Evolutionary conservation across 2,113 vertebrate species (phyloP).

Genomic region (Apistogramma diplotaenia): DNA sequence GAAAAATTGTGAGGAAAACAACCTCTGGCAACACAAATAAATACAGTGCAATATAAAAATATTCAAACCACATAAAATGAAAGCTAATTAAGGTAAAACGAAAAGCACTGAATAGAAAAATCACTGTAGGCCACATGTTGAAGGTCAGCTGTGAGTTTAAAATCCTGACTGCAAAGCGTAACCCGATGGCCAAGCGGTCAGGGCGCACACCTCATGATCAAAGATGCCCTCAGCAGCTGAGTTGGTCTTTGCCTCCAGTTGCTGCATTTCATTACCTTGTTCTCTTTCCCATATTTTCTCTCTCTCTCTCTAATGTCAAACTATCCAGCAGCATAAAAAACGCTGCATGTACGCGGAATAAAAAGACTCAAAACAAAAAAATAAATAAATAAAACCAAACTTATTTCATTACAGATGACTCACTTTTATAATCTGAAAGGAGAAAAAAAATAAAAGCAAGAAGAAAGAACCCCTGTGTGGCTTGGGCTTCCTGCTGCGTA

Average conservation of each 20-base stretch:
- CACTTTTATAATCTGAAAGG: background rate
- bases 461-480: background rate
- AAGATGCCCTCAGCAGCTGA: background rate
- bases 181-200: background rate
- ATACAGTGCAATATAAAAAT: background rate
- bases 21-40: background rate
- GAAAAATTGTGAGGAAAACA: background rate
- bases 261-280: background rate
- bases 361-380: background rate
- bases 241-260: background rate
- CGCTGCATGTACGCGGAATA: background rate
- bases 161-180: background rate
- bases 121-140: conserved; percentile 5
- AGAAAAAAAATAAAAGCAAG: background rate
- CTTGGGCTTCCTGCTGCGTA: background rate
- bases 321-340: background rate
- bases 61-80: conserved; percentile 3
- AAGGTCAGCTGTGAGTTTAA: conserved; percentile 14
- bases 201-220: background rate
- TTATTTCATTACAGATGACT: background rate
- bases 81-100: conserved; percentile 13
- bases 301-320: background rate
- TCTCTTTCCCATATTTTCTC: background rate
- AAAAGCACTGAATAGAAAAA: background rate
- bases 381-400: background rate